A percentile compares a stretch with the other conserved stretches of the same genome.
Conservation (phyloP, 2,113 vertebrate genomes). For the Salvelinus namaycush region DNA sequence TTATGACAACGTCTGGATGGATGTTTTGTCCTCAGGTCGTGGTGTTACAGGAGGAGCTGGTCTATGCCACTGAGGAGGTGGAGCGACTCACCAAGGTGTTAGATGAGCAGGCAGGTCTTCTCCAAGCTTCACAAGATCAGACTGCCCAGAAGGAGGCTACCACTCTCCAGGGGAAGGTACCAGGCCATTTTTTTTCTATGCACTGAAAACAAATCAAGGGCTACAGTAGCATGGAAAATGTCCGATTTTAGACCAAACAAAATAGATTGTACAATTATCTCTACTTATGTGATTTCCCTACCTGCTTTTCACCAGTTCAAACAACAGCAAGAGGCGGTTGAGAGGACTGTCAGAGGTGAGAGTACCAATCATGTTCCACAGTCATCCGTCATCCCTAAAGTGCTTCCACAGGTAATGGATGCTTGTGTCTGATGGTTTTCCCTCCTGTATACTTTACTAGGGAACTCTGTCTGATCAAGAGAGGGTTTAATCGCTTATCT, state of each 20-base stretch:
- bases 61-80: conserved; percentile 84
- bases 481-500: not conserved
- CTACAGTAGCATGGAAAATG: not conserved
- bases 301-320: conserved; percentile 57
- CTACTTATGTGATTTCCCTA: not conserved
- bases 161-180: conserved; percentile 33
- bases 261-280: not conserved
- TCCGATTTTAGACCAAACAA: not conserved
- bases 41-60: conserved; percentile 87
- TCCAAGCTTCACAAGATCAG: conserved; percentile 81
- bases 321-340: conserved; percentile 62
- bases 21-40: conserved; percentile 75
- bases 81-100: conserved; percentile 84
- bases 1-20: not conserved
- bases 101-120: conserved; percentile 79
- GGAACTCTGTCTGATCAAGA: not conserved
- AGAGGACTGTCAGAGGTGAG: conserved; percentile 49
- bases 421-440: not conserved
- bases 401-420: conserved; percentile 52
- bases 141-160: conserved; percentile 73
- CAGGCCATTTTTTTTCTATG: not conserved
- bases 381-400: conserved; percentile 58
- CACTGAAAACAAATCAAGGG: not conserved
- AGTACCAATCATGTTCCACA: conserved; percentile 31
- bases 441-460: not conserved